Evolutionary conservation across 53 echinoderm and acorn worm genomes (phyloP).

Genomic region (Patiria pectinifera): DNA sequence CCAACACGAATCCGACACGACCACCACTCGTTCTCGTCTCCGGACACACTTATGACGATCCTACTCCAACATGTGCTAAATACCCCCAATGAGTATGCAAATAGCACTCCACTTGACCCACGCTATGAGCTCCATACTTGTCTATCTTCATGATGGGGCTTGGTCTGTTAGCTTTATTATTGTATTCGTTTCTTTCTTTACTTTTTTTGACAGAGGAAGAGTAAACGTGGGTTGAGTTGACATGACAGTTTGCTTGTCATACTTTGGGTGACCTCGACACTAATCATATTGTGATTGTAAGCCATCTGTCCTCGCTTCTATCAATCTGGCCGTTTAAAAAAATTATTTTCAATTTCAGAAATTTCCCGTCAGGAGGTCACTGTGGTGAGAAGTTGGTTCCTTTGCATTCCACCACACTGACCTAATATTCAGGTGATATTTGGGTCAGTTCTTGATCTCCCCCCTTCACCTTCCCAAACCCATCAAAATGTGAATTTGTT

Average conservation of each 20-base stretch:
- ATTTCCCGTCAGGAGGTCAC: neutral
- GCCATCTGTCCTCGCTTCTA: conserved; percentile 42
- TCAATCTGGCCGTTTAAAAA: conserved; percentile 15
- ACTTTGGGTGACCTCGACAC: conserved; percentile 28
- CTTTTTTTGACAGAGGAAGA: conserved; percentile 39
- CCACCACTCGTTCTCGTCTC: conserved; percentile 8
- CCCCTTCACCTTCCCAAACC: no score
- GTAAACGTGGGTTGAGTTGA: conserved; percentile 47
- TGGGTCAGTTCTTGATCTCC: neutral
- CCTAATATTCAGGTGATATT: neutral
- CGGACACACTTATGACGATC: conserved; percentile 13
- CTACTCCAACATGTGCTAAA: conserved; percentile 56
- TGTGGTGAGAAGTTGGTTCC: neutral
- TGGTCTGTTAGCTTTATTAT: conserved; percentile 18
- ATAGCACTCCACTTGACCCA: conserved; percentile 53
- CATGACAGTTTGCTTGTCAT: conserved; percentile 37
- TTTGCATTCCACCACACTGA: neutral
- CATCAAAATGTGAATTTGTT: no score
- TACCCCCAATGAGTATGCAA: conserved; percentile 63
- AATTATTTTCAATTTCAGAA: neutral
- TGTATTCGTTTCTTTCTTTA: conserved; percentile 25
- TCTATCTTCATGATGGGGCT: conserved; percentile 45
- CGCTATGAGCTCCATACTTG: conserved; percentile 5
- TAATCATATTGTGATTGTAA: conserved; percentile 9
- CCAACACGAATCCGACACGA: conserved; percentile 46